Evolutionary conservation across 2,888 invertebrate species (phyloP).

Genomic region (Coremacera marginata): DNA sequence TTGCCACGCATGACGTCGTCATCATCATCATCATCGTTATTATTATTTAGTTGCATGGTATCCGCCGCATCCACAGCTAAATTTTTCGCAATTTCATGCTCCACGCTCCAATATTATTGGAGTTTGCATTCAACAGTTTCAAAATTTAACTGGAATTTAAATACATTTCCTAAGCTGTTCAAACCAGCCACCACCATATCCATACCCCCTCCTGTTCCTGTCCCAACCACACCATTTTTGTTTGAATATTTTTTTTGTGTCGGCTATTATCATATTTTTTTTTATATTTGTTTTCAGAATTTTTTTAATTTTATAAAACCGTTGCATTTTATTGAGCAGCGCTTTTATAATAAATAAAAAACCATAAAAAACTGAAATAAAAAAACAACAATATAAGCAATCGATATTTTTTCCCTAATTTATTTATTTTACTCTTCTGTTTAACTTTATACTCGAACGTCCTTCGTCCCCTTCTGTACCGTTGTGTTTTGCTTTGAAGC

Average conservation of each 20-base stretch:
- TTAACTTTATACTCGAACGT: no score
- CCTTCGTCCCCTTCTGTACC: no score
- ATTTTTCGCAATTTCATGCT: no score
- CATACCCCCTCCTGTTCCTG: no score
- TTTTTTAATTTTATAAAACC: neutral
- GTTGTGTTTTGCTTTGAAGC: no score
- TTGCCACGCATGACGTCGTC: slow-evolving; percentile 42
- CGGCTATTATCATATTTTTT: no score
- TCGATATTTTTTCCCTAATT: neutral
- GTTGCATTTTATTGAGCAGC: neutral
- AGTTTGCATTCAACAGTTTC: no score
- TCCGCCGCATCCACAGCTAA: neutral
- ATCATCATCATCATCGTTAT: neutral
- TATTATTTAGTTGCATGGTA: neutral
- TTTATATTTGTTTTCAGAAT: neutral
- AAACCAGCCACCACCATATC: no score
- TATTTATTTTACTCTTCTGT: neutral
- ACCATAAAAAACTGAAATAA: neutral
- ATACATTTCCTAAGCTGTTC: no score
- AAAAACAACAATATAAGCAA: neutral
- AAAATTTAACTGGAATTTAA: no score
- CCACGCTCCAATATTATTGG: no score
- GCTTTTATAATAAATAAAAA: neutral
- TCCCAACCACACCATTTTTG: neutral
- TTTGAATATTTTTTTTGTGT: no score